Conservation (phyloP, 2,797 vertebrate genomes). For the Sebastolobus altivelis region DNA sequence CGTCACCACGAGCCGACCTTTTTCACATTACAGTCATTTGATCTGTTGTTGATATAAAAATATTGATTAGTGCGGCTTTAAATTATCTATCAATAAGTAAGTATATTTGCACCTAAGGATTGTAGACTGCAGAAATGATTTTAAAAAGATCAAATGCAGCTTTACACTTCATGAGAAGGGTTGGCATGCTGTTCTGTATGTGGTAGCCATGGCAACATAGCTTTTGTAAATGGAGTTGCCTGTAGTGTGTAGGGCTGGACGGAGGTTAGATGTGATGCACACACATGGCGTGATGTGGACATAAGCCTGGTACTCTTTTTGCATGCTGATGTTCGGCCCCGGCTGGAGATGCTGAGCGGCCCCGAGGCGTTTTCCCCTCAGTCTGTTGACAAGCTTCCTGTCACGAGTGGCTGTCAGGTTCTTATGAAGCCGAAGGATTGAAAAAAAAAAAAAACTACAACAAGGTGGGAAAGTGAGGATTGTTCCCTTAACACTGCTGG, state of each 20-base stretch:
- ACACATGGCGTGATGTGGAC: conserved; percentile 23
- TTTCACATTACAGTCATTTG: no score
- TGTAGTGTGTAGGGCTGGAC: conserved; percentile 6
- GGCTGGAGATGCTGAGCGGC: conserved; percentile 15
- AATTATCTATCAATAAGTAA: background rate
- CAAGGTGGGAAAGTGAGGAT: background rate
- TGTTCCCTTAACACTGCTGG: conserved; percentile 9
- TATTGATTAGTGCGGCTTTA: background rate
- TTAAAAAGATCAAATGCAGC: background rate
- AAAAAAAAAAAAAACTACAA: background rate
- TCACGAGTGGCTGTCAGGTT: conserved; percentile 19
- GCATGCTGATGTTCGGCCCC: conserved; percentile 35
- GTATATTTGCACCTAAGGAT: background rate
- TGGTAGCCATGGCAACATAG: conserved; percentile 51
- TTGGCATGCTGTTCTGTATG: conserved; percentile 7
- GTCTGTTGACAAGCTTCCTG: conserved; percentile 18
- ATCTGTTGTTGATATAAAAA: no score
- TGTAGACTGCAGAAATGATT: background rate
- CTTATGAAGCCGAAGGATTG: conserved; percentile 15
- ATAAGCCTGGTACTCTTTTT: background rate
- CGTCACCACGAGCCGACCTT: no score
- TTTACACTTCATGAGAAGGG: conserved; percentile 12
- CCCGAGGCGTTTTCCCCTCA: background rate
- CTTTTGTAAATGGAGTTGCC: background rate
- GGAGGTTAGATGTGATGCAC: conserved; percentile 31